Base-by-base conservation (phyloP, 2,113 vertebrate species). In the Notechis scutatus region DNA sequence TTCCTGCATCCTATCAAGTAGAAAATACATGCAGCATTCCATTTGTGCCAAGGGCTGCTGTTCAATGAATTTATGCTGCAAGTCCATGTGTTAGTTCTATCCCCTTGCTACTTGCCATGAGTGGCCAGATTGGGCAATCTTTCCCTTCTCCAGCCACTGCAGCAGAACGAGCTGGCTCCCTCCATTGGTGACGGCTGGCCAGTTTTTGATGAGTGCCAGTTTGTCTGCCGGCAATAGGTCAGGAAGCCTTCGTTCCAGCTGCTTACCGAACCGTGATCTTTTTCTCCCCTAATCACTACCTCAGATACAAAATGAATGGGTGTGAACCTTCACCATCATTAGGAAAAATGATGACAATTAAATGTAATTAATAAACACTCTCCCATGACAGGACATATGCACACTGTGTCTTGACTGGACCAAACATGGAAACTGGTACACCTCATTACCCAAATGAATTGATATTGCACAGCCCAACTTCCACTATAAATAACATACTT, bases 351-450 rank as follows among this genome's bases (percentile, higher is more conserved):
- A 95, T 92, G 93, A 96, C 94, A 95, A 96, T 96, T 96, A 97
- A 97, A 96, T 91, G 96, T 95, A 96, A 96, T 97, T 96, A 97
- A 97, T 97, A 97, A 97, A 96, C 94, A 94, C 89, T 95, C 94
- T 95, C 94, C 87, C 93, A 89, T 96, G 96, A 95, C 93, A 94
- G 96, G 95, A 94, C 96, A 96, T 97, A 97, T 95, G 95, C 94
- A 96, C 91, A 21, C 94, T 93, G 94, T 95, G 91, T 93, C 95
- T 95, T 94, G 96, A 95, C 94, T 91, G 94, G 95, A 94, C 93
- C 52, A 91, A 94, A 92, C 89, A 90, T 95, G 93, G 94, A 95
- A 96, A 93, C 95, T 92, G 95, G 91, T 90, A 96, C 89, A 96
- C 94, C 91, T 97, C 95, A 96, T 96, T 96, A 95, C 95, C 94